Percentiles rank a stretch among this genome's conserved stretches.
These are phyloP conservation scores for Haemorhous mexicanus DNA, from an alignment of 2,113 vertebrate genomes.

Conservation along the genomic window DNA sequence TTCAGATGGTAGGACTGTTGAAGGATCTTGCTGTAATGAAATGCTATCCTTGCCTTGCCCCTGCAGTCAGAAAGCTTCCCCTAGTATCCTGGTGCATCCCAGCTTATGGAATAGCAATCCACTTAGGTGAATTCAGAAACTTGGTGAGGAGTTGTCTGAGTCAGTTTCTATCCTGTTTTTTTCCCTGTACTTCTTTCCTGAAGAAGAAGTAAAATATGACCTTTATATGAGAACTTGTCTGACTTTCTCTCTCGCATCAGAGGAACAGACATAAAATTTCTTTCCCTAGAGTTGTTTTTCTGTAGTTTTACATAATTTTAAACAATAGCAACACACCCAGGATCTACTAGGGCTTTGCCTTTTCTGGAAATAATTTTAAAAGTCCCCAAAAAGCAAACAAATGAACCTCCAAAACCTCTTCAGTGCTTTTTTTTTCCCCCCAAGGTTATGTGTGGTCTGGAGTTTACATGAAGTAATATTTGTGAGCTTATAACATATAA, in stretches of 20 bases:
- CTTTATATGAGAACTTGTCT: not conserved
- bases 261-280: not conserved
- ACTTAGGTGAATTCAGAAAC: not conserved
- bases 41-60: not conserved
- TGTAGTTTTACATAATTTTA: not conserved
- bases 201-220: not conserved
- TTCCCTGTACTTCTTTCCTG: not conserved
- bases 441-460: not conserved
- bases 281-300: not conserved
- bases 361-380: not conserved
- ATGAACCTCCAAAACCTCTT: not conserved
- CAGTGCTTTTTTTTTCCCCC: not conserved
- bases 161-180: not conserved
- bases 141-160: not conserved
- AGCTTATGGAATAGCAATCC: not conserved
- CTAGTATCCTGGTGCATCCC: not conserved
- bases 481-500: not conserved
- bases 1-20: not conserved
- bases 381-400: not conserved
- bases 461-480: not conserved
- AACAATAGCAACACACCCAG: not conserved
- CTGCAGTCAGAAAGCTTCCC: not conserved
- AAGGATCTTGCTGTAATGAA: not conserved
- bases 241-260: rapidly evolving
- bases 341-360: not conserved